Evolutionary conservation across 2,113 vertebrate species (phyloP).

Genomic region (Dipodomys merriami): DNA sequence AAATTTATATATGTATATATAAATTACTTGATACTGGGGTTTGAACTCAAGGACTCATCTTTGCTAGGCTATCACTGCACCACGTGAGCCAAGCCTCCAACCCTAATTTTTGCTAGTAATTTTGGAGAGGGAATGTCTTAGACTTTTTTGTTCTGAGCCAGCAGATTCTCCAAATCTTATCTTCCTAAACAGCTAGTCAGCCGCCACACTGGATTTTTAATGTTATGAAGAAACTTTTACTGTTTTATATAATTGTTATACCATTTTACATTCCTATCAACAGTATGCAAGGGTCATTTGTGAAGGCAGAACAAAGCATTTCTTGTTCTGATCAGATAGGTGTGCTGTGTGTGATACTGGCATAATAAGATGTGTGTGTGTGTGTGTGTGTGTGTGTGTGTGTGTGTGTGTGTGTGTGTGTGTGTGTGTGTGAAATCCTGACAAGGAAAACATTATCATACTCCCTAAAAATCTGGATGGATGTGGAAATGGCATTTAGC

Average conservation of each 20-base stretch:
- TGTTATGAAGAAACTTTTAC: background rate
- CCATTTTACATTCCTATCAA: background rate
- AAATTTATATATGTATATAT: too few relatives aligned
- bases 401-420: background rate
- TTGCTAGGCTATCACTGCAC: too few relatives aligned
- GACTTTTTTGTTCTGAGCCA: too few relatives aligned
- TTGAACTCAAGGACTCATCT: too few relatives aligned
- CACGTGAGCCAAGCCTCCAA: too few relatives aligned
- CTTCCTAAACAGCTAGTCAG: too few relatives aligned
- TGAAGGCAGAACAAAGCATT: background rate
- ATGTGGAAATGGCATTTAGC: constrained; percentile 49
- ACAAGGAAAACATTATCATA: constrained; percentile 18
- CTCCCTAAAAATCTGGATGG: constrained; percentile 17
- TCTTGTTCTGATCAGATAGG: background rate
- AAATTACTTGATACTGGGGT: too few relatives aligned
- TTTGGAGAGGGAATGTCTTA: too few relatives aligned
- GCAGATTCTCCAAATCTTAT: too few relatives aligned
- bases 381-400: background rate
- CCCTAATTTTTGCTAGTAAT: too few relatives aligned
- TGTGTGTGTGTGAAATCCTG: background rate
- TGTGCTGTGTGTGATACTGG: background rate
- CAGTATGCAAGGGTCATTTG: background rate
- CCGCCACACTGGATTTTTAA: background rate
- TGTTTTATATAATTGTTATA: background rate
- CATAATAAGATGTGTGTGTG: background rate